phyloP scores from a whole-genome alignment of 2,888 invertebrate genomes.

The Rhingia campestris region DNA sequence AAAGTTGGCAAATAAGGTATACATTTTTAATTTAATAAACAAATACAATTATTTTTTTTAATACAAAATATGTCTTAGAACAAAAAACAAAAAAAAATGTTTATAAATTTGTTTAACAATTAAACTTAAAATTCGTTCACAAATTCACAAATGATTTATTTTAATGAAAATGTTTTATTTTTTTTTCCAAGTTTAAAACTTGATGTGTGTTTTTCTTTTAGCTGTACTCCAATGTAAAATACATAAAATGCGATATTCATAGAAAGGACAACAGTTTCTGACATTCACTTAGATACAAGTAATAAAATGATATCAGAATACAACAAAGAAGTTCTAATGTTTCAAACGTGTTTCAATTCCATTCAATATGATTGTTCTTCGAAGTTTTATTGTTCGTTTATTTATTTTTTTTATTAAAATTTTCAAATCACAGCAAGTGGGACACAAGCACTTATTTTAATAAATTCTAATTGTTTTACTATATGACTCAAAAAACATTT shows the following conservation, averaged over 20 bases:
- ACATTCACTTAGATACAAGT: conserved; percentile 63
- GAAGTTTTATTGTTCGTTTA: conserved; percentile 44
- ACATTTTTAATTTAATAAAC: conserved; percentile 27
- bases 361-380: conserved; percentile 68
- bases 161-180: conserved; percentile 54
- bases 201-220: conserved; percentile 20
- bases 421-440: conserved; percentile 79
- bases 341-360: conserved; percentile 83
- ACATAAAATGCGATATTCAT: conserved; percentile 81
- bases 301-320: conserved; percentile 55
- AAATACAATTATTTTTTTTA: conserved; percentile 13
- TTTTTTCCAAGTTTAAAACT: conserved; percentile 12
- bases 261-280: conserved; percentile 60
- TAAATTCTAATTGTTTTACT: conserved; percentile 48
- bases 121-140: conserved; percentile 36
- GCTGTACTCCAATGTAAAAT: conserved; percentile 54
- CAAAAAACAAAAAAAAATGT: conserved; percentile 58
- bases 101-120: conserved; percentile 15
- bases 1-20: conserved; percentile 20
- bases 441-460: conserved; percentile 78
- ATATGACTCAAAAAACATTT: conserved; percentile 76
- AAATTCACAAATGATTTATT: conserved; percentile 33
- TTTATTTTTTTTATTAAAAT: conserved; percentile 45
- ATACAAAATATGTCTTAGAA: conserved; percentile 36
- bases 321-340: conserved; percentile 68